Evolutionary conservation across 2,797 vertebrate species (phyloP), one percentile per base, ranked within the genome.

Genomic region (Enteromius argenteus): DNA sequence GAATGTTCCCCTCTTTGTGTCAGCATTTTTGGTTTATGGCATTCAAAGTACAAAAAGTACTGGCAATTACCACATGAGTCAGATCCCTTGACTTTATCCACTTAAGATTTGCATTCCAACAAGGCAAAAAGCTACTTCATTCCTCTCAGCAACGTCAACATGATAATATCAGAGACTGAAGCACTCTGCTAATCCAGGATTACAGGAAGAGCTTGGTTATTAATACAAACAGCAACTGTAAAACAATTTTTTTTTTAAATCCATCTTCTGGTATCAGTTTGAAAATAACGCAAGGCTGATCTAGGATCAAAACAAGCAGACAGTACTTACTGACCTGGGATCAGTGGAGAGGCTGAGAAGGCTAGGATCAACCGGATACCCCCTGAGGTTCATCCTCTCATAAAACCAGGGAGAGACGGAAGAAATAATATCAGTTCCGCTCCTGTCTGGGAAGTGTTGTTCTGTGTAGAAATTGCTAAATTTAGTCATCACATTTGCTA

Each of bases 31-130:
- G 35, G 21, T 15, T 56, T 56, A 27, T 73, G 13, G n/a, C n/a
- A 44, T 75, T 73, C 15, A 46, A 72, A 46, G 69, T n/a, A 75
- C 49, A 39, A 76, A 75, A 76, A 76, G 32, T 76, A 11, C 32
- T 58, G 30, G 6, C 13, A 76, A 58, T 76, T 58, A 76, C 51
- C 15, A 23, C 21, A 39, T 9, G 3, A 76, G 11, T 76, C 53
- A 60, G 32, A 60, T 39, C 13, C 32, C 21, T 76, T 58, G 46
- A 74, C 72, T 74, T 35, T 27, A 35, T 74, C 27, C 68, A 71
- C 39, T 44, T 46, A 56, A 75, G 17, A 75, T 51, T 5, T 75
- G 49, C 19, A 14, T 75, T 51, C 17, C 10, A 23, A 23, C 73
- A 58, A 76, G 21, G 51, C 11, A 9, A 66, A 76, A 58, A 17